Base-by-base conservation (phyloP, 2,888 invertebrate genomes). In the Erpobdella octoculata region DNA sequence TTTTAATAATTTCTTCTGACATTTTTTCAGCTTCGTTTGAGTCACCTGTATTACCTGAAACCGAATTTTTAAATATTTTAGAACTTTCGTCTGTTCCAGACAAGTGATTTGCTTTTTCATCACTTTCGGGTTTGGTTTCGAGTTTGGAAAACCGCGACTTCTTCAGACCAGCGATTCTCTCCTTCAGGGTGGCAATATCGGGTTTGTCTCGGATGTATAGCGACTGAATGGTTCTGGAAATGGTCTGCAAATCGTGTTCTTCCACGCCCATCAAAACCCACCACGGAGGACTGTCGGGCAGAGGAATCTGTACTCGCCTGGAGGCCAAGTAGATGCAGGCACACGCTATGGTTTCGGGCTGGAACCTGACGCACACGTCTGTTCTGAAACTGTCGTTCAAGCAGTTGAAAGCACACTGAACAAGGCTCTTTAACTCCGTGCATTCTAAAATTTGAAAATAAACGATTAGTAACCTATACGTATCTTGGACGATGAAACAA, bases 301-400 rank as follows among this genome's bases (percentile, higher is more conserved):
- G 53, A 53, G 53, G 53, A 12, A 25, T 25, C 12, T 53, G 21
- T 6, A 53, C 5, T 6, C 21, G 21, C 53, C 21, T 5, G 8
- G 53, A 53, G 12, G 53, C 28, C 53, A 53, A 53, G 53, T 53
- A 28, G 53, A 53, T 53, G 53, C 53, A 53, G 28, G 53, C 53
- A 15, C 53, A 53, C 8, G 53, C 53, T 28, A 53, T 28, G 53
- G 28, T 28, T 28, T 53, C 53, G 53, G 21, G 21, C 1, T 21
- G 28, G 53, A 25, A 53, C 53, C 53, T 53, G 5, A 53, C 53
- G 28, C 53, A 53, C 21, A 53, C 53, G n/a, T 53, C 53, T 21
- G 53, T 53, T 21, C 28, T 21, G n/a, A 25, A 53, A n/a, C 53
- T 53, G n/a, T 53, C 53, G 53, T 53, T 53, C 21, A 53, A 28